phyloP scores from a whole-genome alignment of 2,888 invertebrate species.

The Spicauda simplicius region DNA sequence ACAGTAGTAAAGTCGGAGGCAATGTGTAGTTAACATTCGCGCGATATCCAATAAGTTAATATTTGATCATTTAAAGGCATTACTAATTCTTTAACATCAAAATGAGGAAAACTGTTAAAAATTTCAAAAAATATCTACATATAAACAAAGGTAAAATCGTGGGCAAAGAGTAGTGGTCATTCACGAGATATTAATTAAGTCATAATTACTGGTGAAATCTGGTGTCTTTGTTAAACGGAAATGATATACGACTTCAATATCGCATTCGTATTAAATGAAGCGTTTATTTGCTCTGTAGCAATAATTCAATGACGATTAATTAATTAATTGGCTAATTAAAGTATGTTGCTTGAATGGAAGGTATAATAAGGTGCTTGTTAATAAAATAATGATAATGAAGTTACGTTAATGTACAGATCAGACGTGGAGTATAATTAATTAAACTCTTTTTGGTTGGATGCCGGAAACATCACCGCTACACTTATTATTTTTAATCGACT shows the following conservation, averaged over 20 bases:
- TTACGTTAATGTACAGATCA: neutral
- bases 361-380: neutral
- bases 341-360: neutral
- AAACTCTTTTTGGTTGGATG: no score
- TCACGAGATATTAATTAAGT: constrained; percentile 10
- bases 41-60: no score
- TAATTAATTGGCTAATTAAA: neutral
- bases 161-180: neutral
- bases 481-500: no score
- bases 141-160: neutral
- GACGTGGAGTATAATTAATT: neutral
- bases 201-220: constrained; percentile 15
- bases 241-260: neutral
- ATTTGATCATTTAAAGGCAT: no score
- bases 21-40: no score
- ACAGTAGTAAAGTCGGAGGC: no score
- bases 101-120: no score
- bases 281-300: neutral
- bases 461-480: no score
- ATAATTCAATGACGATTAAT: constrained; percentile 1
- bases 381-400: neutral
- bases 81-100: no score
- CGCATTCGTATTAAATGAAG: neutral
- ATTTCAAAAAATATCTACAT: neutral
- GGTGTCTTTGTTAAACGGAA: constrained; percentile 19